These are phyloP conservation scores for Chrysolina oricalcia DNA, from an alignment of 2,888 invertebrate species.

Conservation along the genomic window DNA sequence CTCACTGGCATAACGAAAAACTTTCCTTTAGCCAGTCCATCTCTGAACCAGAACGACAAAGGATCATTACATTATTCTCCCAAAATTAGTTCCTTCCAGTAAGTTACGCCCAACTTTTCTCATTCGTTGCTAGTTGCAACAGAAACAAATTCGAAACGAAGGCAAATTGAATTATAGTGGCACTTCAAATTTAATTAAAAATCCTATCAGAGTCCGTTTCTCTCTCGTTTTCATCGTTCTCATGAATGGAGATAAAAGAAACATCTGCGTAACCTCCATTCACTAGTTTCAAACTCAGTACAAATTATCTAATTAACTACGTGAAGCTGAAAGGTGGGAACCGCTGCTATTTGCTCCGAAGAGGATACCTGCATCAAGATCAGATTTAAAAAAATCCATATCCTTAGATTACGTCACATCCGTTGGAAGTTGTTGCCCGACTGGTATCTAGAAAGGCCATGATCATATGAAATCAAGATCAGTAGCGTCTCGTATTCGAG, in stretches of 20 bases:
- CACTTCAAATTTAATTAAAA: constrained; percentile 47
- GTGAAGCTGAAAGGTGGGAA: constrained; percentile 28
- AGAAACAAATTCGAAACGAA: constrained; percentile 42
- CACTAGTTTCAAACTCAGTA: constrained; percentile 39
- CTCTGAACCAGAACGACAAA: not conserved
- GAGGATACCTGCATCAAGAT: constrained; percentile 43
- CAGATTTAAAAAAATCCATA: constrained; percentile 54
- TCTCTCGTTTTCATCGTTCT: constrained; percentile 31
- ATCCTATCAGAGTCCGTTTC: constrained; percentile 24
- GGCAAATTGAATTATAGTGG: constrained; percentile 40
- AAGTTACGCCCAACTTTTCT: constrained; percentile 39
- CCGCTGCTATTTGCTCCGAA: constrained; percentile 15
- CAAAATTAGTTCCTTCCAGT: constrained; percentile 42
- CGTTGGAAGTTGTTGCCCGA: constrained; percentile 59
- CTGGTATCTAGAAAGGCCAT: constrained; percentile 58
- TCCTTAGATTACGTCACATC: constrained; percentile 61
- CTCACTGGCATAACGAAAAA: not conserved
- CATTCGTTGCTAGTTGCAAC: constrained; percentile 43
- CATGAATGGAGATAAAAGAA: constrained; percentile 39
- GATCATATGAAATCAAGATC: constrained; percentile 52
- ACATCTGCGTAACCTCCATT: constrained; percentile 39
- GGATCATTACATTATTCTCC: constrained; percentile 33
- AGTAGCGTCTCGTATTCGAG: constrained; percentile 48
- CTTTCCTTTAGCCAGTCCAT: not conserved
- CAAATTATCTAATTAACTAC: constrained; percentile 41